Conservation (phyloP, 1,140 invertebrate genomes). For the Drosophila lacteicornis region DNA sequence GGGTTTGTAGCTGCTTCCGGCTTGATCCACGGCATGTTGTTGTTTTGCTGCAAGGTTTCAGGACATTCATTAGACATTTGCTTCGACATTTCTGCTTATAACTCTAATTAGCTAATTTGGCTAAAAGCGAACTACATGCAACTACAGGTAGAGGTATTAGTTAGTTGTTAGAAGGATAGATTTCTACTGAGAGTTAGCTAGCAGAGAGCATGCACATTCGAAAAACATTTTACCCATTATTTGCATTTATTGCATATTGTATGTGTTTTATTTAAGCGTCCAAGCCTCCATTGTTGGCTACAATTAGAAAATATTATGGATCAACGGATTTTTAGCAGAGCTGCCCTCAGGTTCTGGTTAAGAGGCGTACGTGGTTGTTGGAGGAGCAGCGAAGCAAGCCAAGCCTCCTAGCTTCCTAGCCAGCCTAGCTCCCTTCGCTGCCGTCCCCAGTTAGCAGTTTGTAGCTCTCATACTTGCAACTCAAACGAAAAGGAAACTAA, state of each 20-base stretch:
- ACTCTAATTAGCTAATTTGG: background rate
- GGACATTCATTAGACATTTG: background rate
- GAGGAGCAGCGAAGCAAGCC: constrained; percentile 11
- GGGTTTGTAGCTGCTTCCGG: constrained; percentile 84
- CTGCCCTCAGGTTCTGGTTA: constrained; percentile 30
- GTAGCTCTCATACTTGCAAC: constrained; percentile 33
- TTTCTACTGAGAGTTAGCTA: constrained; percentile 30
- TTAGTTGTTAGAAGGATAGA: constrained; percentile 16
- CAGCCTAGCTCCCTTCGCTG: constrained; percentile 14
- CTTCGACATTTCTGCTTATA: background rate
- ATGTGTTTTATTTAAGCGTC: constrained; percentile 85
- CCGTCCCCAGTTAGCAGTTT: constrained; percentile 13
- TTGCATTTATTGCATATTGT: constrained; percentile 78
- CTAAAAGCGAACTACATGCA: constrained; percentile 37
- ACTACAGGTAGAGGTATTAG: constrained; percentile 8
- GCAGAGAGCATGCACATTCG: constrained; percentile 77
- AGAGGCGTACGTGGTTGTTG: constrained; percentile 16
- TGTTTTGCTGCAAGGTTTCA: constrained; percentile 72
- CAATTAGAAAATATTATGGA: constrained; percentile 82
- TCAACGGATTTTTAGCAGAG: constrained; percentile 53
- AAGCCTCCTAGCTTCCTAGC: constrained; percentile 8
- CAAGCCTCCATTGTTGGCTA: constrained; percentile 85
- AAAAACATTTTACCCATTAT: constrained; percentile 84
- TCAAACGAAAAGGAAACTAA: constrained; percentile 27
- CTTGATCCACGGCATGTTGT: constrained; percentile 84